Base-by-base conservation (phyloP, 1,140 invertebrate species). In the Penaeus vannamei region DNA sequence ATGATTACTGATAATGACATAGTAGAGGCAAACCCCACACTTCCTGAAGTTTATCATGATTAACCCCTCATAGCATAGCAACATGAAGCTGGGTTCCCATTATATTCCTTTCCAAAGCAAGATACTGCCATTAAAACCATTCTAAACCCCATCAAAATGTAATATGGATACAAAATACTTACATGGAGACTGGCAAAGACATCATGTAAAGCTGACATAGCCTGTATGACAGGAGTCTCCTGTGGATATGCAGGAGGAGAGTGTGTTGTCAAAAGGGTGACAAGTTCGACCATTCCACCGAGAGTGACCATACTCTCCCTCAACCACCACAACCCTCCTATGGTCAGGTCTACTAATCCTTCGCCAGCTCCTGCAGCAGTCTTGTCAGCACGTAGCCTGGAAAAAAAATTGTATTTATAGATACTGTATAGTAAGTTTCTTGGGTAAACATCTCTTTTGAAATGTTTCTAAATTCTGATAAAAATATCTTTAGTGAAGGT, bases 261-360 rank as follows among this genome's bases (percentile, higher is more conserved):
- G 64, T 90, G 86, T 12, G 69, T 90, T 46, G 85, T 88, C 5
- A 90, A 77, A n/a, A 90, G 82, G 60, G 90, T 90, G 0, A 90
- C 86, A 19, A 90, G 66, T 29, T 90, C 90, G 14, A 87, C 85
- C 80, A 90, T 90, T 17, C 80, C 83, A 66, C 83, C 83, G 10
- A 87, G 64, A 23, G 90, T 87, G n/a, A 90, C 86, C 85, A 88
- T 87, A 29, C 90, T 85, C 64, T 90, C 90, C 14, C 90, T n/a
- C 42, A 90, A 87, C 90, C 90, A 90, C 90, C 90, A 90, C 17
- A 90, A 60, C 29, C 86, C 86, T 46, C 86, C 85, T 22, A 90
- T 84, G 2, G 86, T 90, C 82, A 90, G 42, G 32, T 90, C 90
- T 14, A 84, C 90, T 19, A 90, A 60, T 20, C 86, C 86, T 26